A percentile compares a stretch with the other conserved stretches of the same genome.
phyloP scores from a whole-genome alignment of 2,113 vertebrate genomes.

The Epinephelus lanceolatus region DNA sequence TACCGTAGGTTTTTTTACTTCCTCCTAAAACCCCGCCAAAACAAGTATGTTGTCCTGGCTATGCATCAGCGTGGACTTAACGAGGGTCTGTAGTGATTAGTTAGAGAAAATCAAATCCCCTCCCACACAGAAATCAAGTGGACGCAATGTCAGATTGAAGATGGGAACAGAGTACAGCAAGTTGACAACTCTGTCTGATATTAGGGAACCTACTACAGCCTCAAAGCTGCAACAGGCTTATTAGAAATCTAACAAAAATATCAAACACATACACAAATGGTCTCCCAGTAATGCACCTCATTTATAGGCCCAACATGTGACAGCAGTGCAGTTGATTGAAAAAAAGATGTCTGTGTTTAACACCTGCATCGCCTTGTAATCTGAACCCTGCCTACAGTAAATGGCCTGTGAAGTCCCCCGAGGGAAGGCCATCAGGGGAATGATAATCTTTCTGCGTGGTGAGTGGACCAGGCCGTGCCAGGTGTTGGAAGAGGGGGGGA shows the following conservation, averaged over 20 bases:
- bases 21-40: too few species aligned
- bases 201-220: neutral
- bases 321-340: neutral
- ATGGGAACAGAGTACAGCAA: too few species aligned
- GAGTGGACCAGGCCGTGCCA: slow-evolving; percentile 60
- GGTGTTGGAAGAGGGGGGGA: slow-evolving; percentile 50
- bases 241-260: neutral
- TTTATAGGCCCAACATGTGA: neutral
- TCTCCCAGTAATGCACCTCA: neutral
- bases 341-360: slow-evolving; percentile 32
- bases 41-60: too few species aligned
- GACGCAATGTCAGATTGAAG: too few species aligned
- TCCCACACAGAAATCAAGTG: too few species aligned
- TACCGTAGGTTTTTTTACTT: too few species aligned
- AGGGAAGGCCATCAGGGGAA: slow-evolving; percentile 40
- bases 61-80: too few species aligned
- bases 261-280: neutral
- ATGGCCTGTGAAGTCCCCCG: slow-evolving; percentile 47
- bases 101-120: too few species aligned
- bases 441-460: slow-evolving; percentile 48
- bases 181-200: too few species aligned
- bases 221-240: neutral
- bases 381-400: slow-evolving; percentile 35
- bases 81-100: too few species aligned
- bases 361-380: slow-evolving; percentile 34